Conservation (phyloP, 2,797 vertebrate genomes). For the Enoplosus armatus region DNA sequence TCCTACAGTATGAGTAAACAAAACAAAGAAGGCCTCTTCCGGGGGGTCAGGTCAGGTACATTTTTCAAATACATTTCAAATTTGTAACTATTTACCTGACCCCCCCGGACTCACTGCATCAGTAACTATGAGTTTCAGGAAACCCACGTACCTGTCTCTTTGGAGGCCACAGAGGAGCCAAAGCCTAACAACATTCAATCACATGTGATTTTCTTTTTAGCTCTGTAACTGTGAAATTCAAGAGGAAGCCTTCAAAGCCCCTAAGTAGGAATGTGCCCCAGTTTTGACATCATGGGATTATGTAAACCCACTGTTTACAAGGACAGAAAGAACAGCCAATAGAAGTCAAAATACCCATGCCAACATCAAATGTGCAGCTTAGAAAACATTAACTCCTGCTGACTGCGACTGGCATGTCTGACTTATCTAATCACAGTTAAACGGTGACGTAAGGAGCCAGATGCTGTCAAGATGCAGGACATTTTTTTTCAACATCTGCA, state of each 20-base stretch:
- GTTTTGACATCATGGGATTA: slow-evolving; percentile 67
- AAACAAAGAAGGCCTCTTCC: slow-evolving; percentile 21
- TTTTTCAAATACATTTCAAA: too few relatives aligned
- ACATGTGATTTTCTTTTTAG: slow-evolving; percentile 14
- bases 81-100: not conserved
- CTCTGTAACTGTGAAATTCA: slow-evolving; percentile 20
- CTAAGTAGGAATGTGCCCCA: slow-evolving; percentile 55
- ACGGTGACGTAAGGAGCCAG: slow-evolving; percentile 31
- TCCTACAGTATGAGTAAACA: slow-evolving; percentile 71
- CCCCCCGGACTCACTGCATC: not conserved
- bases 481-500: slow-evolving; percentile 1
- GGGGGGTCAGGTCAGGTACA: too few relatives aligned
- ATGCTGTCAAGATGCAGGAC: slow-evolving; percentile 30
- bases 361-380: slow-evolving; percentile 47
- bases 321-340: slow-evolving; percentile 44
- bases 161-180: slow-evolving; percentile 4
- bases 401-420: slow-evolving; percentile 32
- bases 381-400: slow-evolving; percentile 44
- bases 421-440: slow-evolving; percentile 31
- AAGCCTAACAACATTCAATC: slow-evolving; percentile 8
- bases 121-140: not conserved
- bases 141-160: not conserved
- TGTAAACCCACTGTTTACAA: slow-evolving; percentile 64
- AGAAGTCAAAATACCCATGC: slow-evolving; percentile 44
- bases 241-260: slow-evolving; percentile 28